Conservation (phyloP, 2,888 invertebrate species). For the Morinoia aosen region DNA sequence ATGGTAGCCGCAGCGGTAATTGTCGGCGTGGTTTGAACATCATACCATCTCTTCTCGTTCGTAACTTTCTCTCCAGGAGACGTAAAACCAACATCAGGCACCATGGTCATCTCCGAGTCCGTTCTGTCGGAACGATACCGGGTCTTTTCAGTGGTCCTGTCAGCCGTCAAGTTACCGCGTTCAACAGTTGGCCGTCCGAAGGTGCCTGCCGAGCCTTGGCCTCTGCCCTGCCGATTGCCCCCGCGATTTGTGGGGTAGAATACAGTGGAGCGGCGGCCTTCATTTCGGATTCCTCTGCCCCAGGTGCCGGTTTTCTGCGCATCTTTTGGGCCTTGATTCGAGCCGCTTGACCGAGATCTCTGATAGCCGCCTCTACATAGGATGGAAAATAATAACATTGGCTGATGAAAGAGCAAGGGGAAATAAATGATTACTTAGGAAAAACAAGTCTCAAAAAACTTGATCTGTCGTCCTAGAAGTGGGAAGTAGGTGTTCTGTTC, state of each 20-base stretch:
- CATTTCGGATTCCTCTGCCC: background rate
- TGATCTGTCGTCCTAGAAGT: no score
- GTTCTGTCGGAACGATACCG: background rate
- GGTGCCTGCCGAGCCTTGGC: background rate
- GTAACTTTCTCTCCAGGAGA: background rate
- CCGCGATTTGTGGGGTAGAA: constrained; percentile 27
- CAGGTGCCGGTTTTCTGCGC: background rate
- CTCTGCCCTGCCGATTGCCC: background rate
- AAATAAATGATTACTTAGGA: background rate
- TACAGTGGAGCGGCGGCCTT: background rate
- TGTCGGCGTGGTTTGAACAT: constrained; percentile 10
- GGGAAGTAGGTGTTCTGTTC: no score
- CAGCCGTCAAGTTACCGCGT: background rate
- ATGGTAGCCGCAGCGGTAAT: constrained; percentile 39
- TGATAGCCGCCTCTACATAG: background rate
- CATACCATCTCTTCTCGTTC: background rate
- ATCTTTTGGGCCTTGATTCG: background rate
- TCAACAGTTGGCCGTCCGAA: background rate
- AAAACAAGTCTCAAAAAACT: background rate
- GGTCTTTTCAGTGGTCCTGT: background rate
- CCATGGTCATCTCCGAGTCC: background rate
- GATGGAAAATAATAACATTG: background rate
- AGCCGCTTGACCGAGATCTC: background rate
- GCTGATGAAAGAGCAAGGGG: background rate
- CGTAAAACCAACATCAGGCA: background rate